Conservation (phyloP, 2,888 invertebrate species). For the Hemaris fuciformis region DNA sequence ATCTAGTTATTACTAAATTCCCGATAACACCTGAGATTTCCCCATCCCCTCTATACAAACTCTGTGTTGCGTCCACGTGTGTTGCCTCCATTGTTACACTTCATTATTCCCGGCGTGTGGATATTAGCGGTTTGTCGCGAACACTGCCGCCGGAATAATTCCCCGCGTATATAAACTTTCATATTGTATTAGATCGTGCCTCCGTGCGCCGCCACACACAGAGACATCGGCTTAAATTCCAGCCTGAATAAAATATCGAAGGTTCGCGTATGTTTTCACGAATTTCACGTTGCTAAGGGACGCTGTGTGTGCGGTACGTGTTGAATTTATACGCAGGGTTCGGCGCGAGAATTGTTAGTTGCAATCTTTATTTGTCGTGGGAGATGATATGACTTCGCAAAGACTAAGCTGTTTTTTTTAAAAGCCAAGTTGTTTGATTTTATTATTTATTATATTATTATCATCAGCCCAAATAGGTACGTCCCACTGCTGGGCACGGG, state of each 20-base stretch:
- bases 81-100: not conserved
- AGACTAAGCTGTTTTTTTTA: no score
- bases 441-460: no score
- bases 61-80: not conserved
- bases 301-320: not conserved
- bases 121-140: slow-evolving; percentile 17
- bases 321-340: not conserved
- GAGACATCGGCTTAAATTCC: slow-evolving; percentile 15
- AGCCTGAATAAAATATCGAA: slow-evolving; percentile 14
- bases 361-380: no score
- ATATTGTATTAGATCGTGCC: slow-evolving; percentile 24
- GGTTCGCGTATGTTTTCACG: slow-evolving; percentile 1
- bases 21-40: not conserved
- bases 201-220: slow-evolving; percentile 18
- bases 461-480: no score
- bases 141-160: slow-evolving; percentile 3
- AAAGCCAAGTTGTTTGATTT: no score
- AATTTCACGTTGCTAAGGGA: not conserved
- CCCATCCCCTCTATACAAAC: not conserved
- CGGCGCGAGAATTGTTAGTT: no score
- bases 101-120: slow-evolving; percentile 15
- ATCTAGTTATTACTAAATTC: not conserved
- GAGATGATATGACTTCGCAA: no score
- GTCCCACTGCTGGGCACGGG: no score
- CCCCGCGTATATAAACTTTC: slow-evolving; percentile 20